Evolutionary conservation across 2,888 invertebrate species (phyloP), one percentile per base, ranked within the genome.

Genomic region (Ormia ochracea): DNA sequence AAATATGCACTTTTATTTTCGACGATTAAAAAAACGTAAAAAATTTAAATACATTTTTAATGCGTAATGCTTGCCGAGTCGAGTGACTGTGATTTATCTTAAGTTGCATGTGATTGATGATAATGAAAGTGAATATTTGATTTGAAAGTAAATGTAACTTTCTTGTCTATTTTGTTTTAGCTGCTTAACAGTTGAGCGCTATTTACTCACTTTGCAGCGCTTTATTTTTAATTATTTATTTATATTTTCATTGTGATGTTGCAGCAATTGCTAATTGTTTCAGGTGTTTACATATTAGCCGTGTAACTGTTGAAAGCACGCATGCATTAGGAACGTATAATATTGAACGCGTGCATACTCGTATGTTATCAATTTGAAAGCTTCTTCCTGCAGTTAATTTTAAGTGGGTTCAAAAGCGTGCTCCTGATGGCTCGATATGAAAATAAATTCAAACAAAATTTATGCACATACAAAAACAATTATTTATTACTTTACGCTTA

Each of bases 101-200:
- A 58, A 59, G 36, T 41, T 66, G 73, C 73, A 61, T 50, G 74
- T 78, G 76, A 80, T 80, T 72, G 76, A 80, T 80, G 76, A 72
- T 72, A 68, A 80, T 72, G 80, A 80, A 80, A 80, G 76, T 80
- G 76, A 70, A 72, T 72, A 70, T 69, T 76, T 56, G 54, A 80
- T 63, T 72, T 61, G 56, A 80, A 80, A 80, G 72, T 80, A 59
- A 70, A 65, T 63, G 28, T 63, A 50, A 72, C 61, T 66, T 75
- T 66, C 48, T 48, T 75, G 48, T 74, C n/a, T n/a, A n/a, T n/a
- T 45, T 38, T n/a, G 10, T 52, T 12, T 19, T 23, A 43, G 12
- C 54, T 54, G 31, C 45, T 14, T 58, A 28, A 28, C 12, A 48
- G 63, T 65, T 69, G 61, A 48, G 19, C n/a, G 36, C 6, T 43